These are phyloP conservation scores for Zygothrica quintamaculata DNA, from an alignment of 2,888 invertebrate species.

Conservation along the genomic window DNA sequence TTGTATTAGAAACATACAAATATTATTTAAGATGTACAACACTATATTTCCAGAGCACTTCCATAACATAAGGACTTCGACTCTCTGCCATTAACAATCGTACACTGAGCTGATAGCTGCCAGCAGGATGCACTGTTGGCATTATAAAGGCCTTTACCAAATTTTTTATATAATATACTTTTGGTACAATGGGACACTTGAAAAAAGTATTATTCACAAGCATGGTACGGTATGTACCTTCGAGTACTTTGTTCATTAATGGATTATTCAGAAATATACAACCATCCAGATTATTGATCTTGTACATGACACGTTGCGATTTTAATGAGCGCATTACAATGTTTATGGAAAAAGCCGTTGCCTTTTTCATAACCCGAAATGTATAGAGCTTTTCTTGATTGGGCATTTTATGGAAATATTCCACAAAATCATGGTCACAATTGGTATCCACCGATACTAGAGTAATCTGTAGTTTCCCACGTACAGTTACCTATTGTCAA, in stretches of 20 bases:
- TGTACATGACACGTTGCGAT: constrained; percentile 29
- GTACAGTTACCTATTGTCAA: constrained; percentile 5
- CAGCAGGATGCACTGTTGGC: constrained; percentile 19
- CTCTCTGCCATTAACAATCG: constrained; percentile 22
- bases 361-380: constrained; percentile 30
- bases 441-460: constrained; percentile 30
- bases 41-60: constrained; percentile 34
- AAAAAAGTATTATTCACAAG: constrained; percentile 44
- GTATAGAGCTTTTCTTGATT: constrained; percentile 11
- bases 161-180: constrained; percentile 39
- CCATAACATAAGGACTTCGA: constrained; percentile 26
- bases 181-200: constrained; percentile 45
- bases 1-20: no score
- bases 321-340: constrained; percentile 8
- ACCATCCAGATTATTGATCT: constrained; percentile 33
- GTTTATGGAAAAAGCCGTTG: constrained; percentile 14
- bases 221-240: constrained; percentile 14
- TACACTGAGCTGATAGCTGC: constrained; percentile 25
- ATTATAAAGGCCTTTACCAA: background rate
- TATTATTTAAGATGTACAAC: constrained; percentile 1
- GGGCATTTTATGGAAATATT: constrained; percentile 28
- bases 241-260: constrained; percentile 33
- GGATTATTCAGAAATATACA: constrained; percentile 43
- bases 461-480: constrained; percentile 2
- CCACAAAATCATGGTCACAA: constrained; percentile 45